These are phyloP conservation scores for Ammodytes dubius DNA, from an alignment of 2,113 vertebrate genomes.

Conservation along the genomic window DNA sequence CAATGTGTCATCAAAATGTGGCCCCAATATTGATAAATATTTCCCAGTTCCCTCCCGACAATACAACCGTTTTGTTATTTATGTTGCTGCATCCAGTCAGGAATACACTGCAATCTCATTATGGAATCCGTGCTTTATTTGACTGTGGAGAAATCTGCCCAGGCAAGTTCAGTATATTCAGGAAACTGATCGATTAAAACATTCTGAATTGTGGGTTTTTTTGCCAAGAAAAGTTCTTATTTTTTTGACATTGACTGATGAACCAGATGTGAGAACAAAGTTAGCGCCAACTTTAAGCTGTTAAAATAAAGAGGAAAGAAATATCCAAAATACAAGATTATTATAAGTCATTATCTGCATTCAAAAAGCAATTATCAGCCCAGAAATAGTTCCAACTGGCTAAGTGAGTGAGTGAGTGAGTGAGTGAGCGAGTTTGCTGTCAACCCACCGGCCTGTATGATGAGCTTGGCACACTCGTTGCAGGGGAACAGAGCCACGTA, in stretches of 20 bases:
- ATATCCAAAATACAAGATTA: neutral
- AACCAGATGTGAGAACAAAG: neutral
- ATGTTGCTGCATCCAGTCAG: too few species aligned
- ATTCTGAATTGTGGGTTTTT: too few species aligned
- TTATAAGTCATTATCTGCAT: neutral
- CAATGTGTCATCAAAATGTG: too few species aligned
- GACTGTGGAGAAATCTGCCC: too few species aligned
- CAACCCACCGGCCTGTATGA: constrained; percentile 93
- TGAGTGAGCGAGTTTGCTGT: constrained; percentile 7
- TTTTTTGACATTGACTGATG: neutral
- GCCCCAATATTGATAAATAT: too few species aligned
- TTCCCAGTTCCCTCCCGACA: too few species aligned
- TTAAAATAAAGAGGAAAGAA: neutral
- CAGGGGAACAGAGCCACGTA: constrained; percentile 98
- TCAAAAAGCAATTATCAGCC: neutral
- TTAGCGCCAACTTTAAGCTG: neutral
- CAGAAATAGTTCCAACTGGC: neutral
- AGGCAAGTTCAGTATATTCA: too few species aligned
- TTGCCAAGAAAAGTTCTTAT: neutral
- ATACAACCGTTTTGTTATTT: too few species aligned
- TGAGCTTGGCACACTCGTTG: constrained; percentile 98
- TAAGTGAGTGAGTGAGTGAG: neutral
- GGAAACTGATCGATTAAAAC: too few species aligned
- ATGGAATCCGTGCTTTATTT: too few species aligned
- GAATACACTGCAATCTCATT: too few species aligned